Percentiles rank a stretch among this genome's conserved stretches.
Conservation (phyloP, 2,113 vertebrate species). For the Xenopus laevis region DNA sequence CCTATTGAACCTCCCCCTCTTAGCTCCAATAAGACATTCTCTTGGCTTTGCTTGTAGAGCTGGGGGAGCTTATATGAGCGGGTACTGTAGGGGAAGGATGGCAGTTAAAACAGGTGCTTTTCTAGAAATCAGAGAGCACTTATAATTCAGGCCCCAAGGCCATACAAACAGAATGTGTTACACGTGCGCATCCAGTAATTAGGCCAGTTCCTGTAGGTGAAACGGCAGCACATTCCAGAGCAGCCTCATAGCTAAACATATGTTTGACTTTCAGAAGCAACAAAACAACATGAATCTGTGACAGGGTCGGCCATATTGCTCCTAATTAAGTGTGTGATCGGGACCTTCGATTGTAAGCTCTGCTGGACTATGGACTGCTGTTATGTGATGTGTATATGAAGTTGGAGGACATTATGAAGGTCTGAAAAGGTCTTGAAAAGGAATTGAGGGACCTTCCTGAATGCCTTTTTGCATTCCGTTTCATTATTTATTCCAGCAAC, state of each 20-base stretch:
- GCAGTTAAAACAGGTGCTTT: constrained; percentile 23
- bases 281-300: no score
- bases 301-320: no score
- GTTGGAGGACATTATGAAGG: no score
- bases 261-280: no score
- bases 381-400: no score
- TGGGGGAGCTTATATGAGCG: constrained; percentile 9
- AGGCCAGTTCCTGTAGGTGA: constrained; percentile 13
- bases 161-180: constrained; percentile 34
- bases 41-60: constrained; percentile 17
- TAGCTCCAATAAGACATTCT: constrained; percentile 19
- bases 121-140: constrained; percentile 11
- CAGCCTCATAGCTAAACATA: not conserved
- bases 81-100: constrained; percentile 29
- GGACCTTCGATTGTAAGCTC: no score
- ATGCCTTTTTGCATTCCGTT: no score
- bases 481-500: no score
- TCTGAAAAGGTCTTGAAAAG: no score
- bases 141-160: constrained; percentile 19
- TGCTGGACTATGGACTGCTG: no score
- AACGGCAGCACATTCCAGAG: constrained; percentile 23
- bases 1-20: not conserved
- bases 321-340: no score
- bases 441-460: no score
- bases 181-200: constrained; percentile 21